A percentile compares a stretch with the other conserved stretches of the same genome.
Evolutionary conservation across 2,797 vertebrate species (phyloP).

Genomic region (Hoplostethus atlanticus): DNA sequence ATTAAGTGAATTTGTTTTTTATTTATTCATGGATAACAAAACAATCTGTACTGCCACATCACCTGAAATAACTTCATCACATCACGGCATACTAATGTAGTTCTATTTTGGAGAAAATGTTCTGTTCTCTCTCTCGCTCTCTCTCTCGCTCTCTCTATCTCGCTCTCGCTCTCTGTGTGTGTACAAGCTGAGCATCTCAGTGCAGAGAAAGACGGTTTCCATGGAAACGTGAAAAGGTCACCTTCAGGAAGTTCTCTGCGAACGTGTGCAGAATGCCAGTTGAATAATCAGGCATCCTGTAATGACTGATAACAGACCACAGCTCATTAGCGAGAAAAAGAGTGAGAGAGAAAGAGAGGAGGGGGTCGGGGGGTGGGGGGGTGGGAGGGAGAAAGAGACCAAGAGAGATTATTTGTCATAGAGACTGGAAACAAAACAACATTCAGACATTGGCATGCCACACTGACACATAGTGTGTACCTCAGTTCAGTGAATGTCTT

Average conservation of each 20-base stretch:
- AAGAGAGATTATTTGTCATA: constrained; percentile 63
- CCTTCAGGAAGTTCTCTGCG: constrained; percentile 87
- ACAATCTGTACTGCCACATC: constrained; percentile 36
- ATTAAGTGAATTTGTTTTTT: not conserved
- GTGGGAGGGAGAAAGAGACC: not conserved
- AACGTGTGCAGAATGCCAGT: constrained; percentile 79
- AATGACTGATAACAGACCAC: constrained; percentile 83
- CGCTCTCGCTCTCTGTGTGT: constrained; percentile 15
- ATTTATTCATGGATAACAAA: constrained; percentile 29
- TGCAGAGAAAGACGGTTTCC: constrained; percentile 79
- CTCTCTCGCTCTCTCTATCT: constrained; percentile 26
- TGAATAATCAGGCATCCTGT: constrained; percentile 86
- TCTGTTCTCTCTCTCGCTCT: constrained; percentile 43
- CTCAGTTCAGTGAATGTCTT: constrained; percentile 24
- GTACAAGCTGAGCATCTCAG: constrained; percentile 65
- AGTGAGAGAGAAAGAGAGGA: constrained; percentile 15
- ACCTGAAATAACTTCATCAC: constrained; percentile 32
- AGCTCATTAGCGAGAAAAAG: constrained; percentile 78
- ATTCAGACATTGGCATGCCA: constrained; percentile 50
- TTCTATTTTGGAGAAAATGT: constrained; percentile 65
- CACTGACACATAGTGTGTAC: constrained; percentile 21
- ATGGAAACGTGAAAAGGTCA: constrained; percentile 88
- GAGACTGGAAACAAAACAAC: constrained; percentile 61
- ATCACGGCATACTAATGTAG: constrained; percentile 54
- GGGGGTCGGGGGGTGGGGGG: not conserved